These are phyloP conservation scores for Empidonax traillii DNA, from an alignment of 2,113 vertebrate genomes.

Conservation along the genomic window DNA sequence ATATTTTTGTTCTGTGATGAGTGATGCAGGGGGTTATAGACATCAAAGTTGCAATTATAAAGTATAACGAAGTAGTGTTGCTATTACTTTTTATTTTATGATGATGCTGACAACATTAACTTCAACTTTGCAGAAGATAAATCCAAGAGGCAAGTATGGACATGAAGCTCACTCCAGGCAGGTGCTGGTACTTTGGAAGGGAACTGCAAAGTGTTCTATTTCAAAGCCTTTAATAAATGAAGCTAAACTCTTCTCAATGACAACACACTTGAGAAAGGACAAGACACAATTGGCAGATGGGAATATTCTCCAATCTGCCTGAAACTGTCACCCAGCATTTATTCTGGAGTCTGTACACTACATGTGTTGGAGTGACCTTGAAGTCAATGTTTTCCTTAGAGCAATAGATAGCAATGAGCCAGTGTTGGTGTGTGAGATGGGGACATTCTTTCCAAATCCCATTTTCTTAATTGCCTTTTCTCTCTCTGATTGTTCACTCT, in stretches of 20 bases:
- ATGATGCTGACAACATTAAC: background rate
- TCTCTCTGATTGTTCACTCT: background rate
- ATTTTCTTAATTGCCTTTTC: background rate
- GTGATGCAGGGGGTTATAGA: background rate
- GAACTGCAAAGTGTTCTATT: background rate
- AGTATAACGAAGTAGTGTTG: background rate
- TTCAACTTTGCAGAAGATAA: background rate
- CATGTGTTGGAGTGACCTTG: background rate
- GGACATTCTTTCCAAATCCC: background rate
- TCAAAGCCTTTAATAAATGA: slow-evolving; percentile 15
- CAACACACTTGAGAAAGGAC: slow-evolving; percentile 1
- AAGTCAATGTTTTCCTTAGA: background rate
- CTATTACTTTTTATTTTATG: background rate
- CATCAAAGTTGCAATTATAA: background rate
- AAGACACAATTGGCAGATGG: background rate
- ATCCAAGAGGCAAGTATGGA: background rate
- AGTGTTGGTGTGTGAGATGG: background rate
- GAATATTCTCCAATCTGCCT: background rate
- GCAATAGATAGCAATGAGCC: background rate
- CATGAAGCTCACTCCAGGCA: background rate
- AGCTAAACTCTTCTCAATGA: background rate
- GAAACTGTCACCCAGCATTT: background rate
- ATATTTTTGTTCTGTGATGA: background rate
- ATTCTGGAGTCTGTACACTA: background rate
- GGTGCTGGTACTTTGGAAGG: background rate